These are phyloP conservation scores for Cossypha caffra DNA, from an alignment of 2,797 vertebrate species.

Conservation along the genomic window DNA sequence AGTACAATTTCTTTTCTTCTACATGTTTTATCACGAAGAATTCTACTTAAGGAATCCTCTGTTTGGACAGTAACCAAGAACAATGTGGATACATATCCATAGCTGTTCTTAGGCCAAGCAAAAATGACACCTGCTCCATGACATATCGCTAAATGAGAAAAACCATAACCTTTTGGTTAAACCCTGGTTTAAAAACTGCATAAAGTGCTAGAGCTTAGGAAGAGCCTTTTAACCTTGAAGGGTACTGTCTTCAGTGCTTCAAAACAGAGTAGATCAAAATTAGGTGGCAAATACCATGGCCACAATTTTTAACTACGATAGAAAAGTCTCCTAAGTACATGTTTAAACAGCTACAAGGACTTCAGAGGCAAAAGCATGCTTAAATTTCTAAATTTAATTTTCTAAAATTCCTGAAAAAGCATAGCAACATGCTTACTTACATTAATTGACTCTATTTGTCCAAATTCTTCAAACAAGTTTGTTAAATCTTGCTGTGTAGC, in stretches of 20 bases:
- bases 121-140: neutral
- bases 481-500: conserved; percentile 98
- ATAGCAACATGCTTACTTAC: conserved; percentile 77
- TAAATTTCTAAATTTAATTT: too few species aligned
- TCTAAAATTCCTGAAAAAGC: neutral
- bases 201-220: neutral
- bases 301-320: neutral
- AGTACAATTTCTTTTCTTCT: neutral
- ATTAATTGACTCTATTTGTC: conserved; percentile 98
- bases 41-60: neutral
- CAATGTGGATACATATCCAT: neutral
- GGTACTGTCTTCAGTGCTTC: neutral
- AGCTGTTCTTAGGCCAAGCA: neutral
- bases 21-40: neutral
- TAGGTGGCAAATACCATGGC: neutral
- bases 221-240: neutral
- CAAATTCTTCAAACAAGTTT: conserved; percentile 98
- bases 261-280: neutral
- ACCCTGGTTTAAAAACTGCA: neutral
- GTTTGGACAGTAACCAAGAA: neutral
- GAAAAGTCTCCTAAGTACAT: neutral
- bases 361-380: neutral
- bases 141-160: neutral
- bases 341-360: neutral
- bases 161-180: neutral